Evolutionary conservation across 1,140 invertebrate species (phyloP), one percentile per base, ranked within the genome.

Genomic region (Cydia pomonella): DNA sequence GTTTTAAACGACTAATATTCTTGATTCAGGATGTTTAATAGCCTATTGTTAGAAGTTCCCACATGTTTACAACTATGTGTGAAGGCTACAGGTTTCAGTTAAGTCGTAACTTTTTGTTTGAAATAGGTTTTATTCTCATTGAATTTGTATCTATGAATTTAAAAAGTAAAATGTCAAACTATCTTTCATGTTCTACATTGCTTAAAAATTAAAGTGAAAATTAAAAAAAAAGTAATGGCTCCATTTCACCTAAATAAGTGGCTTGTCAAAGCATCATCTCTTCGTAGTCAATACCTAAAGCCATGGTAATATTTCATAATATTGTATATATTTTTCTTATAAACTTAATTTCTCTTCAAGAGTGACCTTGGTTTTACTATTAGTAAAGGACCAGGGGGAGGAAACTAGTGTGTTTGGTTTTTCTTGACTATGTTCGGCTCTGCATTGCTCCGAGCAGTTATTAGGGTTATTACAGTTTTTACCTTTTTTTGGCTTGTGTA

Each of bases 11-110:
- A 59, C 2, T 59, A 18, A 18, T 18, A n/a, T 1, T 1, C 50
- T 59, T 59, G 50, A 59, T 59, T 21, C 21, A 18, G 18, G 18
- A 7, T 21, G 18, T 21, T 7, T 23, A 59, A 59, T 59, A 23
- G n/a, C 21, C 21, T 12, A 59, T 59, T 59, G 50, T 59, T 59
- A 59, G 53, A 59, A 59, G 21, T 59, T 59, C 53, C 21, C 53
- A 59, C 53, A 53, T 9, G 4, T 18, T 9, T 9, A 9, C 9
- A 53, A 1, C 47, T 50, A 50, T 21, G 18, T 59, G 50, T 59
- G 50, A 3, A 59, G 9, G 10, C 7, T 18, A 53, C 23, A 59
- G 53, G 53, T 59, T 59, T 23, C 9, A 59, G 23, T 3, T 3
- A 9, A 59, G 6, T 59, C 7, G 6, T n/a, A 59, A 59, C 53